Evolutionary conservation across 2,113 vertebrate species (phyloP).

Genomic region (Callaeas wilsoni): DNA sequence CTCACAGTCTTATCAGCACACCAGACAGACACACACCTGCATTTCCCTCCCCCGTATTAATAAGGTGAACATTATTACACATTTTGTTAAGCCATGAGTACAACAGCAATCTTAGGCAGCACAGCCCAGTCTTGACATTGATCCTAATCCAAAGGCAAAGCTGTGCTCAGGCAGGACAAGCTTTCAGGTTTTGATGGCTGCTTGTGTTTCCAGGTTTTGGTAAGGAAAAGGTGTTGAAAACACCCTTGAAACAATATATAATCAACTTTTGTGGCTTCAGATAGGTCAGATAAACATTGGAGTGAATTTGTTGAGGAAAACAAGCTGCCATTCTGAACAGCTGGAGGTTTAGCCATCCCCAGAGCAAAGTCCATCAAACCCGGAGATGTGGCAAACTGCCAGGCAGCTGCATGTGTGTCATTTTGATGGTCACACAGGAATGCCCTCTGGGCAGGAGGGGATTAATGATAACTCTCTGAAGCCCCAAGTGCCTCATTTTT

Average conservation of each 20-base stretch:
- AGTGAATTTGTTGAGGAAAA: neutral
- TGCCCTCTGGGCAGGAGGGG: neutral
- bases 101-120: neutral
- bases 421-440: slow-evolving; percentile 29
- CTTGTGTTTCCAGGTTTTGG: neutral
- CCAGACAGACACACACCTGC: rapidly evolving
- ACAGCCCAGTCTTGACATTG: neutral
- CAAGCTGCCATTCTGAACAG: neutral
- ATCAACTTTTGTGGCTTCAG: neutral
- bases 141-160: neutral
- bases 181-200: neutral
- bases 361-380: slow-evolving; percentile 24
- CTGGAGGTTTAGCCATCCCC: slow-evolving; percentile 20
- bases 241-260: neutral
- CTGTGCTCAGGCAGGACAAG: neutral
- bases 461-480: slow-evolving; percentile 53
- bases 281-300: neutral
- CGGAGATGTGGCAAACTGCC: neutral
- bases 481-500: slow-evolving; percentile 8
- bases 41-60: rapidly evolving
- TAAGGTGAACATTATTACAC: neutral
- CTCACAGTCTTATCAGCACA: neutral
- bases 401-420: neutral
- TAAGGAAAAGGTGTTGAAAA: neutral
- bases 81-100: neutral